phyloP scores from a whole-genome alignment of 2,797 vertebrate species.

The Silurus lanzhouensis region DNA sequence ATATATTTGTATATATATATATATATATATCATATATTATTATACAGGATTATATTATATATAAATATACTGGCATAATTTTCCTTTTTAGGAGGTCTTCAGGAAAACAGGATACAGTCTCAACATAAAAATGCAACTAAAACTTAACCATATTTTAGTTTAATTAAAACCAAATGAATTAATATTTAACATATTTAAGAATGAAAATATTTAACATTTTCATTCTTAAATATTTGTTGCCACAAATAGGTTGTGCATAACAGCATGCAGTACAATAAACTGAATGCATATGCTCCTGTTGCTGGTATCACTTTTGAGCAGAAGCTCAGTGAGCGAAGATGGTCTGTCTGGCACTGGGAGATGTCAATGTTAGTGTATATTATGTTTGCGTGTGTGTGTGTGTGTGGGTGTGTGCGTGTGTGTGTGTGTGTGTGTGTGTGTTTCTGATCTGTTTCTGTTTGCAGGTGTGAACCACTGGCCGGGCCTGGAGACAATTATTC shows the following conservation, averaged over 20 bases:
- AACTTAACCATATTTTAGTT: not conserved
- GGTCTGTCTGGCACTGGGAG: constrained; percentile 19
- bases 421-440: constrained; percentile 25
- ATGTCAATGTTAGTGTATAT: constrained; percentile 24
- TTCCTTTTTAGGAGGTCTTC: not conserved
- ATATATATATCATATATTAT: too few relatives aligned
- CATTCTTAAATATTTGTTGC: not conserved
- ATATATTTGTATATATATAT: too few relatives aligned
- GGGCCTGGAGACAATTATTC: constrained; percentile 53
- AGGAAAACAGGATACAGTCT: not conserved
- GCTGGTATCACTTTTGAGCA: not conserved
- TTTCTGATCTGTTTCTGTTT: constrained; percentile 44
- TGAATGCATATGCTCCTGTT: not conserved
- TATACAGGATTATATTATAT: too few relatives aligned
- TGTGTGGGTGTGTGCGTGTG: constrained; percentile 25
- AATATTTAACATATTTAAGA: not conserved
- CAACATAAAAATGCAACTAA: not conserved
- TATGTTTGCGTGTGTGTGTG: not conserved
- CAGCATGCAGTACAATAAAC: not conserved
- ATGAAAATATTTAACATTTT: too few relatives aligned
- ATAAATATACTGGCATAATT: not conserved
- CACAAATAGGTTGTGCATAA: not conserved
- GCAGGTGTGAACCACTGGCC: constrained; percentile 40
- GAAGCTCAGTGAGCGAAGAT: not conserved
- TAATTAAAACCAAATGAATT: not conserved